These are phyloP conservation scores for Hycleus phaleratus DNA, from an alignment of 1,140 invertebrate genomes.

Conservation along the genomic window DNA sequence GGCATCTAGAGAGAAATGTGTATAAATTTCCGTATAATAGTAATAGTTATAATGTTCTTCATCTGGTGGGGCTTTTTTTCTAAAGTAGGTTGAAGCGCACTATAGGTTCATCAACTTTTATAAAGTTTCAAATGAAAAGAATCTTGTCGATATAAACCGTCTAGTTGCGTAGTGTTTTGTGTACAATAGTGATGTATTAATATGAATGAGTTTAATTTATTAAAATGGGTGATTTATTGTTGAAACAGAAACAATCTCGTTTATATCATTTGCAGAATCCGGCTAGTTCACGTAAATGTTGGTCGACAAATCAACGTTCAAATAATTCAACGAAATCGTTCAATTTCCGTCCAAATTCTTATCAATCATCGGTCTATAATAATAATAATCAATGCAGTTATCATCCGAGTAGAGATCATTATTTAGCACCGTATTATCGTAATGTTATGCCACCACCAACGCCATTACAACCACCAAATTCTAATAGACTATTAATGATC, in stretches of 20 bases:
- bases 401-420: constrained; percentile 50
- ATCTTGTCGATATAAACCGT: not conserved
- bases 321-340: constrained; percentile 33
- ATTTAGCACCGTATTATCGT: constrained; percentile 59
- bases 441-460: constrained; percentile 51
- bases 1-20: too few relatives aligned
- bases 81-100: constrained; percentile 21
- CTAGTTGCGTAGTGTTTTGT: constrained; percentile 1
- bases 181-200: not conserved
- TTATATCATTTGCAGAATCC: constrained; percentile 41
- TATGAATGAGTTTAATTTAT: not conserved
- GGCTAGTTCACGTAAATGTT: constrained; percentile 42
- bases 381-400: not conserved
- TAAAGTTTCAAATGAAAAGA: not conserved
- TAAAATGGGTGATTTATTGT: constrained; percentile 33
- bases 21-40: too few relatives aligned
- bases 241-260: constrained; percentile 33
- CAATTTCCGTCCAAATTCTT: constrained; percentile 52
- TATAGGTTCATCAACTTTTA: not conserved
- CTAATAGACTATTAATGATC: constrained; percentile 43
- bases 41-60: too few relatives aligned
- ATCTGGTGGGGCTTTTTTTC: constrained; percentile 17
- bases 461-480: constrained; percentile 31
- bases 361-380: not conserved
- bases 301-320: constrained; percentile 49